These are phyloP conservation scores for Neosilurus mollespiculum DNA, from an alignment of 2,797 vertebrate species.

Conservation along the genomic window DNA sequence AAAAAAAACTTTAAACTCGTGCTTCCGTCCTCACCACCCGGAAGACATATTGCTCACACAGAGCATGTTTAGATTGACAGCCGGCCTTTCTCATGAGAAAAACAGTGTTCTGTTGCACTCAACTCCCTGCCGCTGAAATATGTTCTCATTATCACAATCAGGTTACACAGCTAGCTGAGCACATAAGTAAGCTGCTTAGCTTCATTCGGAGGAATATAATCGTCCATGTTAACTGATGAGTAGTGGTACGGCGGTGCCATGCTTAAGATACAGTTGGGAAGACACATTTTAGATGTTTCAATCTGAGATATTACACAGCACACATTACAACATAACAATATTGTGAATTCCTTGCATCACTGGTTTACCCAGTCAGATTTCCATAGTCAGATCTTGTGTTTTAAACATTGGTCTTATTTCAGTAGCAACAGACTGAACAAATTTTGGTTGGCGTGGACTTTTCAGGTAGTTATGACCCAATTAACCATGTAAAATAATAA, in stretches of 20 bases:
- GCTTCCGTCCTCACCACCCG: conserved; percentile 31
- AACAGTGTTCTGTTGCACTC: conserved; percentile 28
- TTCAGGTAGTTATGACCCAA: neutral
- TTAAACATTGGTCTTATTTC: neutral
- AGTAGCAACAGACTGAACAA: neutral
- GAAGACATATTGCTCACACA: conserved; percentile 31
- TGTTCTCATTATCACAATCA: conserved; percentile 50
- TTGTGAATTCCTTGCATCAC: neutral
- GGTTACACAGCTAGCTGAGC: conserved; percentile 47
- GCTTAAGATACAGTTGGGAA: neutral
- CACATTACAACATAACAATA: neutral
- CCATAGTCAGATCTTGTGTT: neutral
- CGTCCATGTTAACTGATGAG: conserved; percentile 38
- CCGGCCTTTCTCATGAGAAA: conserved; percentile 34
- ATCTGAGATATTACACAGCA: neutral
- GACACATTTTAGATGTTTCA: neutral
- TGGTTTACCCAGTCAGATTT: neutral
- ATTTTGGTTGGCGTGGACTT: neutral
- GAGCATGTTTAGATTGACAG: conserved; percentile 40
- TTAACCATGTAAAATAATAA: neutral
- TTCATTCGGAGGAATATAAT: conserved; percentile 43
- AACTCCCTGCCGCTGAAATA: conserved; percentile 43
- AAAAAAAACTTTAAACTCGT: conserved; percentile 43
- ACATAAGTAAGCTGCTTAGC: conserved; percentile 47
- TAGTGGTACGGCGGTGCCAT: neutral